These are phyloP conservation scores for Zoanthus solanderi DNA, from an alignment of 92 coral and sea anemone genomes.

Conservation along the genomic window DNA sequence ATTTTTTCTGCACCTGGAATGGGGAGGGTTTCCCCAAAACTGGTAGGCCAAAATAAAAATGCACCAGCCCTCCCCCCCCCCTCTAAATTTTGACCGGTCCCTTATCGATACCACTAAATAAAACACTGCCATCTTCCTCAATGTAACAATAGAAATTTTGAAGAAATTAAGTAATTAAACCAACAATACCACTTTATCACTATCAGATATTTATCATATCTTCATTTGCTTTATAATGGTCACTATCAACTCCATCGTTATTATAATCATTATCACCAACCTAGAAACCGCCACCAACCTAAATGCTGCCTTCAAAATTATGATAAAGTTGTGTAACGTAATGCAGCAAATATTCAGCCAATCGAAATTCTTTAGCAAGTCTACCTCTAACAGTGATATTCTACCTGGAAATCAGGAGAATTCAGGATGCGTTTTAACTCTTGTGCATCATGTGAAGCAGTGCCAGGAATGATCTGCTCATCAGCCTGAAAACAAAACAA, in stretches of 20 bases:
- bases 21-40: no score
- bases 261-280: background rate
- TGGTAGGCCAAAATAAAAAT: no score
- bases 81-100: no score
- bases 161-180: no score
- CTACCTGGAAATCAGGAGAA: slow-evolving; percentile 86
- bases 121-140: no score
- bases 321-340: background rate
- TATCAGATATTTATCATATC: background rate
- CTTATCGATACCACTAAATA: no score
- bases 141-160: no score
- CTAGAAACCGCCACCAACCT: background rate
- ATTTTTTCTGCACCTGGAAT: no score
- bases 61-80: no score
- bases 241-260: background rate
- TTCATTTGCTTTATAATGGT: background rate
- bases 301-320: background rate
- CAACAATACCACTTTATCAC: background rate
- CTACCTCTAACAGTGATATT: background rate
- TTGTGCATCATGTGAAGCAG: slow-evolving; percentile 72
- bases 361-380: background rate
- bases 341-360: background rate
- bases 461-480: slow-evolving; percentile 35
- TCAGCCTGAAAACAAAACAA: slow-evolving; percentile 20
- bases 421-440: slow-evolving; percentile 74